These are phyloP conservation scores for Hyperoplus immaculatus DNA, from an alignment of 2,797 vertebrate genomes.

Conservation along the genomic window DNA sequence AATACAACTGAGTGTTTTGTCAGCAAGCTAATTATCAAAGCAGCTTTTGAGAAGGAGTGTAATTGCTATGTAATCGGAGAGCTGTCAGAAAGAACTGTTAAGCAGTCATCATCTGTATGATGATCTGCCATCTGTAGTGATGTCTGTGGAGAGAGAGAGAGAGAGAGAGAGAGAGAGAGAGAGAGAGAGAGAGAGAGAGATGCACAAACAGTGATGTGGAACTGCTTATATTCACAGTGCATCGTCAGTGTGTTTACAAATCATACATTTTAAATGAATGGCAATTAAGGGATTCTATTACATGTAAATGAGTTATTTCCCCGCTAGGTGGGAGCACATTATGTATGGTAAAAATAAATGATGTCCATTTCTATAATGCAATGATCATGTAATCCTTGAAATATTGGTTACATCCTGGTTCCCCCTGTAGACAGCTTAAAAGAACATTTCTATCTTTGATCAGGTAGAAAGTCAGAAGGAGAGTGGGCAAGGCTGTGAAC, in stretches of 20 bases:
- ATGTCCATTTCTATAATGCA: slow-evolving; percentile 68
- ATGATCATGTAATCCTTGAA: slow-evolving; percentile 77
- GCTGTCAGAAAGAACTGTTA: slow-evolving; percentile 80
- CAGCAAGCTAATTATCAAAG: slow-evolving; percentile 82
- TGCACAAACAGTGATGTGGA: slow-evolving; percentile 36
- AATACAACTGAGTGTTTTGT: slow-evolving; percentile 78
- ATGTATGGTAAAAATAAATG: slow-evolving; percentile 39
- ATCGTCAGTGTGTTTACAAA: slow-evolving; percentile 47
- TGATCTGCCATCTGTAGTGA: slow-evolving; percentile 81
- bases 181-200: slow-evolving; percentile 5
- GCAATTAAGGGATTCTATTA: slow-evolving; percentile 34
- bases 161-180: slow-evolving; percentile 1
- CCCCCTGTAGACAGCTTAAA: slow-evolving; percentile 69
- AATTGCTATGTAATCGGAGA: slow-evolving; percentile 82
- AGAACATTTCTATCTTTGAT: slow-evolving; percentile 73
- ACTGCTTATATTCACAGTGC: slow-evolving; percentile 45
- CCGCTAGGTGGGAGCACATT: slow-evolving; percentile 28
- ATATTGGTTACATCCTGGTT: slow-evolving; percentile 70
- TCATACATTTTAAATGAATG: slow-evolving; percentile 50
- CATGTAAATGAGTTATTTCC: slow-evolving; percentile 35
- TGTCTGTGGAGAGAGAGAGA: slow-evolving; percentile 46
- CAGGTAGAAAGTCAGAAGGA: slow-evolving; percentile 62
- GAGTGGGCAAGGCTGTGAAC: slow-evolving; percentile 63
- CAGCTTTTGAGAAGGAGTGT: slow-evolving; percentile 78
- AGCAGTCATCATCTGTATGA: slow-evolving; percentile 82